Evolutionary conservation across 2,113 vertebrate species (phyloP), one percentile per base, ranked within the genome.

Genomic region (Albula glossodonta): DNA sequence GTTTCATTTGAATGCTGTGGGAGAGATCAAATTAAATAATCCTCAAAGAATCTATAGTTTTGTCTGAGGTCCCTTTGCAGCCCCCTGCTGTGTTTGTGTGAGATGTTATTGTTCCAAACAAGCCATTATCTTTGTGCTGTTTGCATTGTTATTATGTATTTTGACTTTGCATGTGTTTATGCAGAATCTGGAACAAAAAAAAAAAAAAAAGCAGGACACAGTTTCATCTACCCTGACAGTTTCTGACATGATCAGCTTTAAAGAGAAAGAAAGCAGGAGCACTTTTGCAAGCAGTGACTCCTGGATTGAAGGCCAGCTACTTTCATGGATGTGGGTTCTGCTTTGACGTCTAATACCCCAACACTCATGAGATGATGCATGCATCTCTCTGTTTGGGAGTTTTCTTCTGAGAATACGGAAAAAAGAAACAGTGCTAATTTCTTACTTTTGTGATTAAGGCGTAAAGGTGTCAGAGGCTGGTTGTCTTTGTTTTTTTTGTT

Each of bases 391-490:
- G 31, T 74, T 57, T 86, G 81, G 81, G 74, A 85, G 87, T 51
- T 66, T 80, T 60, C 51, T 52, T 84, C 90, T 86, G 49, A 50
- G 66, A 90, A 85, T 82, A 85, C 89, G n/a, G 10, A 87, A 85
- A 90, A 86, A 91, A 90, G 86, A 91, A 79, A 82, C 90, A 87
- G 88, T 86, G 85, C 91, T 94, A 93, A 95, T 93, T 94, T 92
- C 88, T 87, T 92, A 87, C 90, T 91, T 92, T 90, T 87, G 87
- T 90, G 92, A 94, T 94, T 94, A 94, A 92, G 93, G 89, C 90
- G 88, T 88, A 87, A 90, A 92, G 88, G 85, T 93, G 93, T 93
- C 91, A 90, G 80, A 88, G 90, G 88, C 90, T 85, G 87, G 87
- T 90, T 51, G 74, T 91, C 89, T 94, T 91, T 93, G 92, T 94